Conservation (phyloP, 1,140 invertebrate genomes). For the Drosophila suzukii region DNA sequence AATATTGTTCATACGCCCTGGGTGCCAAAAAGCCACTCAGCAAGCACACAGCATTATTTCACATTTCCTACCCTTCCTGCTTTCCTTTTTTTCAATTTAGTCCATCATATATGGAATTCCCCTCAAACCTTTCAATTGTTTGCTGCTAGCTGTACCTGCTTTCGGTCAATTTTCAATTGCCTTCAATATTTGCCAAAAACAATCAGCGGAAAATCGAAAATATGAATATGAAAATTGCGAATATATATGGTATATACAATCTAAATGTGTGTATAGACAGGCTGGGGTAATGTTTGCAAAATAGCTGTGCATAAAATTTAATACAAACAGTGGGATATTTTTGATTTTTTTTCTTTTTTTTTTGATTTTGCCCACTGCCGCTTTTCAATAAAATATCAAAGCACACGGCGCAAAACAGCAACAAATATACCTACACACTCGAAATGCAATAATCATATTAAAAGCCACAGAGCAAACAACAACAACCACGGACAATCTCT, state of each 20-base stretch:
- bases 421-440: slow-evolving; percentile 51
- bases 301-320: slow-evolving; percentile 47
- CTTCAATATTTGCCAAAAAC: slow-evolving; percentile 55
- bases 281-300: slow-evolving; percentile 45
- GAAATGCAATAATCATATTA: slow-evolving; percentile 83
- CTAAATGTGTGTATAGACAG: slow-evolving; percentile 5
- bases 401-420: slow-evolving; percentile 30
- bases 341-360: background rate
- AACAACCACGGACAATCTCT: slow-evolving; percentile 55
- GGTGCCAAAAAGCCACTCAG: slow-evolving; percentile 5
- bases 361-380: slow-evolving; percentile 1
- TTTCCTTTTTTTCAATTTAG: background rate
- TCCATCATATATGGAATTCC: background rate
- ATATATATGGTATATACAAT: slow-evolving; percentile 28
- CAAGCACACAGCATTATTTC: background rate
- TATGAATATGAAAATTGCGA: slow-evolving; percentile 49
- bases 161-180: slow-evolving; percentile 46
- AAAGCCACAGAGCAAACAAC: slow-evolving; percentile 61
- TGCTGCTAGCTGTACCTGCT: slow-evolving; percentile 29
- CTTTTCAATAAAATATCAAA: slow-evolving; percentile 47
- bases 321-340: slow-evolving; percentile 26
- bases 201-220: slow-evolving; percentile 50
- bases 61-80: slow-evolving; percentile 2
- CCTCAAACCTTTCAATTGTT: slow-evolving; percentile 27
- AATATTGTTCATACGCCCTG: slow-evolving; percentile 35